These are phyloP conservation scores for Hoplodrina blanda DNA, from an alignment of 2,888 invertebrate species.

Conservation along the genomic window DNA sequence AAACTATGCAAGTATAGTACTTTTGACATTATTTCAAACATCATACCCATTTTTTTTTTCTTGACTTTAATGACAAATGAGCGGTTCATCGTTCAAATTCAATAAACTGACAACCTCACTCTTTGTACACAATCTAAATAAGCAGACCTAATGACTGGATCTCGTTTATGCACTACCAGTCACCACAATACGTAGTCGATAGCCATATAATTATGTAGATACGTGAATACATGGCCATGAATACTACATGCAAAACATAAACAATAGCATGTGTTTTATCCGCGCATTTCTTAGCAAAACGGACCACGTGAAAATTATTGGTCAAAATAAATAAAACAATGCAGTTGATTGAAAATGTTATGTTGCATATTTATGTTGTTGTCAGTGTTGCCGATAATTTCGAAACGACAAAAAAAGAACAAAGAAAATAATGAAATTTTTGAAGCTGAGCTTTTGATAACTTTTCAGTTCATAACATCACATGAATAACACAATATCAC, in stretches of 20 bases:
- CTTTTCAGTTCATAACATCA: background rate
- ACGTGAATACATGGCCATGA: too few species aligned
- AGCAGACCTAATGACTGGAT: slow-evolving; percentile 13
- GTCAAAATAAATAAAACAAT: slow-evolving; percentile 37
- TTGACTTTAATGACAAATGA: too few species aligned
- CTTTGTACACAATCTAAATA: background rate
- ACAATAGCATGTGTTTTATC: background rate
- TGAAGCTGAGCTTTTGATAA: background rate
- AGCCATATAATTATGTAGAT: too few species aligned
- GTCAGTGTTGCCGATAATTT: slow-evolving; percentile 27
- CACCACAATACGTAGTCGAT: slow-evolving; percentile 6
- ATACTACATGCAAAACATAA: background rate
- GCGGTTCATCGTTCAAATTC: background rate
- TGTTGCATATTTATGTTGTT: slow-evolving; percentile 36
- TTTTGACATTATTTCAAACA: too few species aligned
- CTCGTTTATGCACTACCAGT: slow-evolving; percentile 12
- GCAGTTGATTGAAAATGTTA: slow-evolving; percentile 35
- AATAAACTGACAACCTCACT: background rate
- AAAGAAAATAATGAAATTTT: slow-evolving; percentile 19
- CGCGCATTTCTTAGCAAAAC: background rate
- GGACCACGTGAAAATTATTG: background rate
- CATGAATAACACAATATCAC: too few species aligned
- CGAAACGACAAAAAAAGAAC: slow-evolving; percentile 5
- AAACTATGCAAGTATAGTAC: too few species aligned
- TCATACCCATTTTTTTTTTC: too few species aligned